Base-by-base conservation (phyloP, 1,140 invertebrate species). In the Zaprionus davidi region DNA sequence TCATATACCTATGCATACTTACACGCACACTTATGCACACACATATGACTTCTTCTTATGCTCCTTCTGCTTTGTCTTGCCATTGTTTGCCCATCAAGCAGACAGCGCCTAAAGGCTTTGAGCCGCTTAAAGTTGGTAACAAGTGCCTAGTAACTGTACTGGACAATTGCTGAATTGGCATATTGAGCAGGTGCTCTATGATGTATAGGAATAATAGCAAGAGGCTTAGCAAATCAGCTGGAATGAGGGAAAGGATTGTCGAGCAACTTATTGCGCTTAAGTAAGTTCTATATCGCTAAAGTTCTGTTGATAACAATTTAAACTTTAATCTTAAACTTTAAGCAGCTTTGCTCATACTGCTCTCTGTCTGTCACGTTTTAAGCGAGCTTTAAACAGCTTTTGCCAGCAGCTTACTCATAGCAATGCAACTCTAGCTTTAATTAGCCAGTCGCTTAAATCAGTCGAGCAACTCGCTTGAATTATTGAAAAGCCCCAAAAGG, bases 71-170 rank as follows among this genome's bases (percentile, higher is more conserved):
- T 53, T 70, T 46, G n/a, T n/a, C 41, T 70, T 78, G 76, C 78
- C 82, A 26, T 57, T 57, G 28, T 53, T 51, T 51, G 46, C 64
- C 68, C 82, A 85, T 86, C 59, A 64, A 56, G 26, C 80, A 69
- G 72, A 74, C 78, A 76, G 65, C 65, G 84, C 84, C 84, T 87
- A 84, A 88, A 90, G 85, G 81, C 74, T 88, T 90, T 81, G 66
- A 62, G 62, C 74, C 68, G 57, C 57, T 80, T 70, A 66, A 62
- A 59, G 73, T 76, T 58, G 57, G 9, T 22, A 53, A 71, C 81
- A 65, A 55, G 17, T 53, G 67, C 17, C 31, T 15, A 34, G 22
- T n/a, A 17, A 9, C 49, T 26, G 28, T 41, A 53, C 55, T 62
- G 68, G 38, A 6, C 38, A 41, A 72, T 66, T 66, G 46, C 44